These are phyloP conservation scores for Pomacea maculata DNA, from an alignment of 1,140 invertebrate genomes.

Conservation along the genomic window DNA sequence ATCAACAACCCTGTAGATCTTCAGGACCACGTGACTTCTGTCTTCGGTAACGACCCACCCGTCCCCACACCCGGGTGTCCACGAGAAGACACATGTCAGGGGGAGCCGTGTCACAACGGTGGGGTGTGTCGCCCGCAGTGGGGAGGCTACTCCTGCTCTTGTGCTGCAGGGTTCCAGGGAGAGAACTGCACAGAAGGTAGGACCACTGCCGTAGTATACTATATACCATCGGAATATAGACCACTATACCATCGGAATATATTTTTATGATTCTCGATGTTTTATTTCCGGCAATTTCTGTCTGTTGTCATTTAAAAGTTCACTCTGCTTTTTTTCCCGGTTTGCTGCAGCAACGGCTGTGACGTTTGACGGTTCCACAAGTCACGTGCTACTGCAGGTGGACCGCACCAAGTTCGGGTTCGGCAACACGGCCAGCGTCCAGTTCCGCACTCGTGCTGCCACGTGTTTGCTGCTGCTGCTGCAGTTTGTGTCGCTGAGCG, in stretches of 20 bases:
- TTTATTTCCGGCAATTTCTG: background rate
- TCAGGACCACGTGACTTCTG: constrained; percentile 26
- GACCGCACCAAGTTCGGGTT: constrained; percentile 43
- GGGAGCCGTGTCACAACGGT: constrained; percentile 36
- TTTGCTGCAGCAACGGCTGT: constrained; percentile 30
- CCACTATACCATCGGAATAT: background rate
- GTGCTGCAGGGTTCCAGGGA: constrained; percentile 37
- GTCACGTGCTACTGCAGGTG: constrained; percentile 38
- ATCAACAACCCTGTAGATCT: constrained; percentile 38
- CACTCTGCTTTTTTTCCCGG: background rate
- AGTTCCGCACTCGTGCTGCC: constrained; percentile 43
- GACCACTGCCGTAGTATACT: background rate
- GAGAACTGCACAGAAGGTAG: constrained; percentile 46
- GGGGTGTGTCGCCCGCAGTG: constrained; percentile 40
- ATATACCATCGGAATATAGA: background rate
- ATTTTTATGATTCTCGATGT: background rate
- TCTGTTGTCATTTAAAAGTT: background rate
- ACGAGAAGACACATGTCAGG: constrained; percentile 38
- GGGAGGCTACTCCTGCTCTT: constrained; percentile 39
- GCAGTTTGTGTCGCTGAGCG: constrained; percentile 29
- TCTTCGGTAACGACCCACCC: constrained; percentile 49
- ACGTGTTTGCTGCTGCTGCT: constrained; percentile 42
- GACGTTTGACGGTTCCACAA: constrained; percentile 46
- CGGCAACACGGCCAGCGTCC: constrained; percentile 39
- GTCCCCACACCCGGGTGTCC: constrained; percentile 42